Evolutionary conservation across 2,797 vertebrate genomes (phyloP), one percentile per base, ranked within the genome.

Genomic region (Telmatherina bonti): DNA sequence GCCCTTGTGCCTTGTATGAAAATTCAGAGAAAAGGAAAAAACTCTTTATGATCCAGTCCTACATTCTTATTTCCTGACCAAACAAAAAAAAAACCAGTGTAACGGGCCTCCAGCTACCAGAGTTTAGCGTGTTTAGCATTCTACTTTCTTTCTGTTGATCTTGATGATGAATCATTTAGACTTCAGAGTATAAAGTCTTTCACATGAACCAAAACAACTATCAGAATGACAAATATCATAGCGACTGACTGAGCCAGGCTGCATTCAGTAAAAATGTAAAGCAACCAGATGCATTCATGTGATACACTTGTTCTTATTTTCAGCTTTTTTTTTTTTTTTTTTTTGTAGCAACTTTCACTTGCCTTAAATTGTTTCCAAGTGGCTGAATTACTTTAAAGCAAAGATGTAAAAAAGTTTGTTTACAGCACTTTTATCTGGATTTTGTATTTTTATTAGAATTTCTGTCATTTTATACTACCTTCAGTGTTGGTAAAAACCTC

Each of bases 1-100:
- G 84, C 87, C 91, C 81, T 82, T 55, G 94, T 95, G 94, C 94
- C 94, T 95, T 94, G 82, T 88, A 72, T 68, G 62, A 85, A 79
- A 72, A 74, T 59, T 87, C 35, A 68, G 82, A 81, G 65, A 79
- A 67, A 68, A 82, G 61, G 70, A 60, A 67, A 71, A 52, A 0
- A 52, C 35, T 53, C 41, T 56, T 71, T 76, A 78, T 76, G 58
- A 80, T 53, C 38, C 18, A 52, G 38, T 54, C 33, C 43, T 29
- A 82, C 49, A 59, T 61, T 73, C 12, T 72, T 41, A 59, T 83
- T 62, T 36, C 43, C 57, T 57, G 43, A 43, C 22, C 49, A 36
- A 74, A 83, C 58, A 85, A 35, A 63, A 58, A 65, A 85, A 35
- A 63, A 58, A 65, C 57, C 78, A 61, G 76, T 27, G 49, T 61